Evolutionary conservation across 2,888 invertebrate species (phyloP), one percentile per base, ranked within the genome.

Genomic region (Synergus umbraculus): DNA sequence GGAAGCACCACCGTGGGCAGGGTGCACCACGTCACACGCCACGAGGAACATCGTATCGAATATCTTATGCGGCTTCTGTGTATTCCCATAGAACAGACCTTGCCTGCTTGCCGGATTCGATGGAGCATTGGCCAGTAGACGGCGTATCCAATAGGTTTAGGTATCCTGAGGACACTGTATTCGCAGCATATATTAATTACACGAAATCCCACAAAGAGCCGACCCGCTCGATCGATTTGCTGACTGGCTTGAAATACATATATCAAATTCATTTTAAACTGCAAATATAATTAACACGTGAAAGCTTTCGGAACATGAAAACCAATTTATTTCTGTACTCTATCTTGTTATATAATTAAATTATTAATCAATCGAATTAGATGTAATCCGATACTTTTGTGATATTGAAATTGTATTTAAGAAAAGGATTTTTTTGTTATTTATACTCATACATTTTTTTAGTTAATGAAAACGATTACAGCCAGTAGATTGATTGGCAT

Each of bases 41-140:
- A 88, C 88, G 88, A 90, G 89, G 89, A 88, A 89, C 60, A 69
- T 63, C 86, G 86, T 91, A 91, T 92, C 90, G 89, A 90, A 91
- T 92, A 91, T 90, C 92, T 90, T 90, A 91, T 90, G 92, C 22
- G 29, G 92, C 91, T 92, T 92, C 92, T 92, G 91, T 91, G 88
- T 90, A 90, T 90, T 90, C 90, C 89, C 90, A 90, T 91, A 87
- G 87, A 88, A 80, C 66, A 78, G 54, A 46, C 60, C 60, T 58
- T 60, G 58, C 3, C 29, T 29, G 29, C 29, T 29, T 29, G 29
- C 13, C 49, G 49, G 78, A 76, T 66, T 82, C 79, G 81, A 81
- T 82, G 79, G 82, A 81, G 83, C 82, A 81, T 81, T 77, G 65
- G 78, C 69, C 78, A 82, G 78, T 82, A 82, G 83, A 76, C 84